Evolutionary conservation across 2,113 vertebrate genomes (phyloP).

Genomic region (Pomatostomus ruficeps): DNA sequence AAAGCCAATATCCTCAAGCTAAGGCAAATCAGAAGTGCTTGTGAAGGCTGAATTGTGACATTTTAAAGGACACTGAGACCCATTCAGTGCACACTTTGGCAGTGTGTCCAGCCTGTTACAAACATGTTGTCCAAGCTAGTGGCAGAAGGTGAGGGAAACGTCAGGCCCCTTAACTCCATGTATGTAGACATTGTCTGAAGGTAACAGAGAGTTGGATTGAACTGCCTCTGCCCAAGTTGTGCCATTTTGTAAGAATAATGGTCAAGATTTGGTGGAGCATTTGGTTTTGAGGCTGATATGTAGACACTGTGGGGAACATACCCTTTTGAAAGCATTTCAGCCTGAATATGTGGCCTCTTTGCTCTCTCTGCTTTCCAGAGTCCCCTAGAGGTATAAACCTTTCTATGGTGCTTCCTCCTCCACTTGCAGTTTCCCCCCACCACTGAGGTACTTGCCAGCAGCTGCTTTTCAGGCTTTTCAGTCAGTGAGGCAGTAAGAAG

Average conservation of each 20-base stretch:
- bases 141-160: not conserved
- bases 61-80: not conserved
- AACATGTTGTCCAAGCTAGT: not conserved
- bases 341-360: not conserved
- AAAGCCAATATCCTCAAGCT: not conserved
- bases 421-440: not conserved
- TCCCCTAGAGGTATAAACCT: not conserved
- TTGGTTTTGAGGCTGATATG: not conserved
- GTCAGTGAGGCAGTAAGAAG: not conserved
- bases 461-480: not conserved
- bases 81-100: fast-evolving
- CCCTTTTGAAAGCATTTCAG: not conserved
- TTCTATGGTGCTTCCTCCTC: not conserved
- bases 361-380: not conserved
- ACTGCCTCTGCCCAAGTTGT: not conserved
- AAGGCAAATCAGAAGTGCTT: not conserved
- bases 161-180: not conserved
- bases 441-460: not conserved
- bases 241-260: not conserved
- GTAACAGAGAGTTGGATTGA: not conserved
- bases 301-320: fast-evolving
- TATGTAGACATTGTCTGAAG: not conserved
- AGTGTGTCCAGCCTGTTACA: not conserved
- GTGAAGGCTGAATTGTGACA: not conserved
- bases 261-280: not conserved